A percentile compares a stretch with the other conserved stretches of the same genome.
These are phyloP conservation scores for Drymonia ruficornis DNA, from an alignment of 2,888 invertebrate genomes.

Conservation along the genomic window DNA sequence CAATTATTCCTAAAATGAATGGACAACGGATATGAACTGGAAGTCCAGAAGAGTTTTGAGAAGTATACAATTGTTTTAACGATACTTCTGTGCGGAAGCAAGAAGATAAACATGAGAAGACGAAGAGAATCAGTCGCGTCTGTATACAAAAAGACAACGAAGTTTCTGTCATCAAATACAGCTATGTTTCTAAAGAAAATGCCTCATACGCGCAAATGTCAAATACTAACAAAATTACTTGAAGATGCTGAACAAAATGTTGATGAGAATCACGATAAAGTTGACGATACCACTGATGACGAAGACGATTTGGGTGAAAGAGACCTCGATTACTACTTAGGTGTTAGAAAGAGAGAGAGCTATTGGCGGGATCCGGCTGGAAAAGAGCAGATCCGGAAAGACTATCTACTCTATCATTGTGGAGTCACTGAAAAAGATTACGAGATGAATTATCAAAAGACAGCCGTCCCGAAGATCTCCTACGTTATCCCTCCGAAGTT, in stretches of 20 bases:
- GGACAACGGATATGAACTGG: slow-evolving; percentile 35
- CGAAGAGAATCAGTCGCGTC: slow-evolving; percentile 74
- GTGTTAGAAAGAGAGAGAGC: slow-evolving; percentile 68
- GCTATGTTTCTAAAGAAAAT: slow-evolving; percentile 67
- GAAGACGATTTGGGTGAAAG: slow-evolving; percentile 64
- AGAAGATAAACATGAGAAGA: slow-evolving; percentile 57
- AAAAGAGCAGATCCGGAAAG: slow-evolving; percentile 73
- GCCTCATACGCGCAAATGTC: slow-evolving; percentile 61
- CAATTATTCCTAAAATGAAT: slow-evolving; percentile 41
- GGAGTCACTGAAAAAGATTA: slow-evolving; percentile 75
- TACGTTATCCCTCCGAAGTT: slow-evolving; percentile 56
- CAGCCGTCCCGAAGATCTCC: slow-evolving; percentile 45
- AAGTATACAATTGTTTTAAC: slow-evolving; percentile 40
- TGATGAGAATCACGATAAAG: slow-evolving; percentile 37
- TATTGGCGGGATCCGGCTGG: slow-evolving; percentile 74
- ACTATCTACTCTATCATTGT: slow-evolving; percentile 74
- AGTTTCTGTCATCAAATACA: slow-evolving; percentile 69
- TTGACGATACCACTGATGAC: slow-evolving; percentile 38
- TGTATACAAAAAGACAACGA: slow-evolving; percentile 75
- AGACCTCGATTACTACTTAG: slow-evolving; percentile 75
- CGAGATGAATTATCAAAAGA: slow-evolving; percentile 59
- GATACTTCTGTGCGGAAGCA: slow-evolving; percentile 34
- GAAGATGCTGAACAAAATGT: slow-evolving; percentile 39
- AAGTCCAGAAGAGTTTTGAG: slow-evolving; percentile 33
- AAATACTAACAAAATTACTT: slow-evolving; percentile 50